Evolutionary conservation across 1,140 invertebrate genomes (phyloP).

Genomic region (Grapholita molesta): DNA sequence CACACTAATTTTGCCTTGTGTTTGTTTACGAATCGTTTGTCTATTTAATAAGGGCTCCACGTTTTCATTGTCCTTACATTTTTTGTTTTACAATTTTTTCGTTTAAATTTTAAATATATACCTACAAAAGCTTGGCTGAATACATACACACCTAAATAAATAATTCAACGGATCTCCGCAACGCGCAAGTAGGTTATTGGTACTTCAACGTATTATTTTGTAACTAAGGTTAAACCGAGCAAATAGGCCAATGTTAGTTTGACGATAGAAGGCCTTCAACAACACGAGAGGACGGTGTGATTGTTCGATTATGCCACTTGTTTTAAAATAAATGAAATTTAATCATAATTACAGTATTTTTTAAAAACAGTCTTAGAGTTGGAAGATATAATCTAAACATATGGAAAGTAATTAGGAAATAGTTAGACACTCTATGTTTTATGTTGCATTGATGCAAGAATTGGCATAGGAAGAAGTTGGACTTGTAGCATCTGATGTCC

Average conservation of each 20-base stretch:
- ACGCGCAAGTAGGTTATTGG: slow-evolving; percentile 14
- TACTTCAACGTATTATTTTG: slow-evolving; percentile 12
- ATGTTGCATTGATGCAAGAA: too few species aligned
- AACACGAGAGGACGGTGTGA: slow-evolving; percentile 2
- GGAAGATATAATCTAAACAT: too few species aligned
- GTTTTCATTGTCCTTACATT: neutral
- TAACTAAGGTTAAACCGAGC: slow-evolving; percentile 7
- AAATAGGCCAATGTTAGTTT: neutral
- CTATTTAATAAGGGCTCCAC: neutral
- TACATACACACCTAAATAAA: slow-evolving; percentile 14
- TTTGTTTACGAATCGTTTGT: neutral
- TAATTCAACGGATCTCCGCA: slow-evolving; percentile 11
- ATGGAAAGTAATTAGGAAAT: too few species aligned
- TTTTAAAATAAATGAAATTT: neutral
- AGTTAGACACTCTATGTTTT: too few species aligned
- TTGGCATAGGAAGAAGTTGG: too few species aligned
- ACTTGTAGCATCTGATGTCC: too few species aligned
- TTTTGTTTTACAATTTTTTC: neutral
- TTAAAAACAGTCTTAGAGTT: too few species aligned
- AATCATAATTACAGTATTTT: neutral
- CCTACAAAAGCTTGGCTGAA: neutral
- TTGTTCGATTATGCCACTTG: neutral
- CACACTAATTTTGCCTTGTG: neutral
- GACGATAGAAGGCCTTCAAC: neutral
- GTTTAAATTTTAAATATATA: neutral